Evolutionary conservation across 2,888 invertebrate species (phyloP).

Genomic region (Melipona beecheii): DNA sequence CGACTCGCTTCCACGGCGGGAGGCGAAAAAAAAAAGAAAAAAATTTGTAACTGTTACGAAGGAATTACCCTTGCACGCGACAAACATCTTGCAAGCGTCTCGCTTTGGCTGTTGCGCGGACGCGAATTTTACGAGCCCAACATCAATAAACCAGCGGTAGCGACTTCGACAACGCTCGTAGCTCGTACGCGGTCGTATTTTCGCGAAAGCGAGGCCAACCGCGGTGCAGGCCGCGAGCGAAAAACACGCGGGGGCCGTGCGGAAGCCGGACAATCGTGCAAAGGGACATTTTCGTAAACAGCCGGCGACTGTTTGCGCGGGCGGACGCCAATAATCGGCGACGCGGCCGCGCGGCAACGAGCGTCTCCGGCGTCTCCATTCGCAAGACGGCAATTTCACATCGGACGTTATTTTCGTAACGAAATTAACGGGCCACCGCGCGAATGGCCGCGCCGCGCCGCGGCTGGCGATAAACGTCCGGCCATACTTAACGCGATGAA

Average conservation of each 20-base stretch:
- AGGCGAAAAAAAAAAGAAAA: not conserved
- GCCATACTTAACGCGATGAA: slow-evolving; percentile 59
- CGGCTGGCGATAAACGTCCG: slow-evolving; percentile 58
- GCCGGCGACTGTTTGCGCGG: not conserved
- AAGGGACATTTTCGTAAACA: slow-evolving; percentile 47
- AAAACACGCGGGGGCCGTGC: slow-evolving; percentile 15
- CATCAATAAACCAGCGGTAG: slow-evolving; percentile 24
- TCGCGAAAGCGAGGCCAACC: slow-evolving; percentile 12
- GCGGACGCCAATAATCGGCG: not conserved
- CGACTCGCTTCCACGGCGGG: not conserved
- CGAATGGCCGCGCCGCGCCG: slow-evolving; percentile 14
- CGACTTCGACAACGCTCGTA: slow-evolving; percentile 17
- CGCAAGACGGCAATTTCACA: slow-evolving; percentile 12
- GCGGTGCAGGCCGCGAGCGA: slow-evolving; percentile 18
- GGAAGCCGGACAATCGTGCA: slow-evolving; percentile 36
- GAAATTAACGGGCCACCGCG: slow-evolving; percentile 44
- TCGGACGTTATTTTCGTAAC: slow-evolving; percentile 48
- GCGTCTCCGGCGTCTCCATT: slow-evolving; percentile 9
- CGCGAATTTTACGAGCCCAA: slow-evolving; percentile 12
- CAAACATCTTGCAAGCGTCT: slow-evolving; percentile 13
- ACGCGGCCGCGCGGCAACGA: not conserved
- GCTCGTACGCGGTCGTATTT: slow-evolving; percentile 17
- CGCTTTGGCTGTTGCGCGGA: not conserved
- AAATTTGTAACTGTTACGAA: not conserved
- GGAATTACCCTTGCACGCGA: slow-evolving; percentile 6